Conservation (phyloP, 35 echinoderm and acorn worm species). For the Lytechinus variegatus region DNA sequence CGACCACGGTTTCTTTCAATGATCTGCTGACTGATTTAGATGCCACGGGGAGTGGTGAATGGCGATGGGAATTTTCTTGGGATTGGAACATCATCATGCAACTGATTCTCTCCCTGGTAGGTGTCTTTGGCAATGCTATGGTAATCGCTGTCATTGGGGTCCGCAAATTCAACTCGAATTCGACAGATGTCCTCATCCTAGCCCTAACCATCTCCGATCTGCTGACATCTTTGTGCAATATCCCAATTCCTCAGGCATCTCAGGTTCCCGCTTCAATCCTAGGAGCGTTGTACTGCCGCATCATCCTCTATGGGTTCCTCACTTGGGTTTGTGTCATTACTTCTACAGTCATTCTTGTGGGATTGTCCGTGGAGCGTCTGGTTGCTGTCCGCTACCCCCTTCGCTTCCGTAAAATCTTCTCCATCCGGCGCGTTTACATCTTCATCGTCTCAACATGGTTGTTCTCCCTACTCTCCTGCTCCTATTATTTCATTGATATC, state of each 20-base stretch:
- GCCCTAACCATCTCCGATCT: not conserved
- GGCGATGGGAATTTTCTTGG: not conserved
- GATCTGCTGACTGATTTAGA: not conserved
- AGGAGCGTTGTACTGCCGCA: not conserved
- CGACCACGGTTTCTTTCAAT: not conserved
- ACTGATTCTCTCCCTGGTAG: not conserved
- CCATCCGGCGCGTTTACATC: not conserved
- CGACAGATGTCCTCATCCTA: not conserved
- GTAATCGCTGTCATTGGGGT: not conserved
- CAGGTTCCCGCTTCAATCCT: not conserved
- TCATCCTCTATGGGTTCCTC: not conserved
- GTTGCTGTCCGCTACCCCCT: not conserved
- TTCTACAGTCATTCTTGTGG: not conserved
- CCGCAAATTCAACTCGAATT: not conserved
- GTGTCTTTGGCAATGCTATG: not conserved
- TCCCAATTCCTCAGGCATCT: not conserved
- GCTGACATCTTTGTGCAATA: not conserved
- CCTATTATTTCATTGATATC: not conserved
- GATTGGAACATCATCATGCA: not conserved
- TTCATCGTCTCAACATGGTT: not conserved
- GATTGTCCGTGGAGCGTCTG: not conserved
- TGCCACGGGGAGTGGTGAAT: not conserved
- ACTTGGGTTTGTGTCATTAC: not conserved
- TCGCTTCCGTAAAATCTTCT: not conserved
- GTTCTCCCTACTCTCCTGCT: not conserved